These are phyloP conservation scores for Ficedula albicollis DNA, from an alignment of 2,797 vertebrate genomes.

Conservation along the genomic window DNA sequence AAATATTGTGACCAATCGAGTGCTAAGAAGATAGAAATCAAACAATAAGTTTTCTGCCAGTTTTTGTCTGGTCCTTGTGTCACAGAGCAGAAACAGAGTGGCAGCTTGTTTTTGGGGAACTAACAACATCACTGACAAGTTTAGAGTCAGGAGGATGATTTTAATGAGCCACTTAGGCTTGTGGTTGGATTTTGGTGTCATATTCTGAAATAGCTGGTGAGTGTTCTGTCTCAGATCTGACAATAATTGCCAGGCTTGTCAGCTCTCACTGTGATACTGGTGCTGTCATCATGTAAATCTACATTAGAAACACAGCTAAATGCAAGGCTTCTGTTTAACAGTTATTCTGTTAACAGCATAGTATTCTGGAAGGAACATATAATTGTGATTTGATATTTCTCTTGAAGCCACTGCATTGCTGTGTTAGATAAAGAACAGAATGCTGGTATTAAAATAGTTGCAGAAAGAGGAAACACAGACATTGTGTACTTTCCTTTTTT, in stretches of 20 bases:
- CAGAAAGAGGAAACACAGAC: not conserved
- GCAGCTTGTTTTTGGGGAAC: not conserved
- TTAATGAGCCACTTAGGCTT: constrained; percentile 17
- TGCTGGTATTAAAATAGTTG: not conserved
- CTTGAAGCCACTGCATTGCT: not conserved
- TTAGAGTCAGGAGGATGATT: not conserved
- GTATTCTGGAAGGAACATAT: not conserved
- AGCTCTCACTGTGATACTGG: not conserved
- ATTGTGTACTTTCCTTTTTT: not conserved
- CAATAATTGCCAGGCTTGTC: constrained; percentile 28
- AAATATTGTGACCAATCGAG: not conserved
- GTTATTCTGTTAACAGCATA: not conserved
- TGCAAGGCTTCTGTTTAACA: not conserved
- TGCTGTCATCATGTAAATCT: constrained; percentile 9
- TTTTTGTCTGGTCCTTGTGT: not conserved
- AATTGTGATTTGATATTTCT: not conserved
- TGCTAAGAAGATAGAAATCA: not conserved
- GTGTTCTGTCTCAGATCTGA: not conserved
- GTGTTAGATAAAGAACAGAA: not conserved
- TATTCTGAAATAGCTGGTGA: constrained; percentile 26
- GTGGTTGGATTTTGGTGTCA: constrained; percentile 17
- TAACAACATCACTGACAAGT: not conserved
- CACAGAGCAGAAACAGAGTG: not conserved
- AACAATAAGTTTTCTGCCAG: not conserved
- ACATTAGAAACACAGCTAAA: not conserved